Conservation (phyloP, 2,888 invertebrate genomes). For the Periphyllus acericola region DNA sequence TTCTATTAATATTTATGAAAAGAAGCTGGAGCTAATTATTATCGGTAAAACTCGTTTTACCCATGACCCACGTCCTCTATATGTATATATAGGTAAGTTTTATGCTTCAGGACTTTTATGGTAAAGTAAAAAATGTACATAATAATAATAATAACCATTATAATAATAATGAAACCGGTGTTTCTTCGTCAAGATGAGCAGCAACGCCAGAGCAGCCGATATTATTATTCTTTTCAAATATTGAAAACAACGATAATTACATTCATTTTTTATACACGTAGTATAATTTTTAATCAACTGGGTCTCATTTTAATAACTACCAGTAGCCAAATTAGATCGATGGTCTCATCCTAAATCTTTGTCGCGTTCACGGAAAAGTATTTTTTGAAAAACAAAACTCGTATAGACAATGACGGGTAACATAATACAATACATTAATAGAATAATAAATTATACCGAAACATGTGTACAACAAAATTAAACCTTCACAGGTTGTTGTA, state of each 20-base stretch:
- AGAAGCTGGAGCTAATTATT: slow-evolving; percentile 38
- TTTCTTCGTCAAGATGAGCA: background rate
- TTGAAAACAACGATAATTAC: slow-evolving; percentile 40
- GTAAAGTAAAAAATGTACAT: slow-evolving; percentile 38
- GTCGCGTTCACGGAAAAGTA: background rate
- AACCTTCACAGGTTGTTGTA: too few species aligned
- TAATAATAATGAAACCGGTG: slow-evolving; percentile 45
- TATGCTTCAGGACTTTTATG: slow-evolving; percentile 45
- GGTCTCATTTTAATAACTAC: background rate
- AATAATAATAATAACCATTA: slow-evolving; percentile 18
- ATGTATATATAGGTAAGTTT: background rate
- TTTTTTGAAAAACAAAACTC: background rate
- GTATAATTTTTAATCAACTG: slow-evolving; percentile 3
- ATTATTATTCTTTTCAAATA: slow-evolving; percentile 17
- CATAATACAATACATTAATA: too few species aligned
- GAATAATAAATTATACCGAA: too few species aligned
- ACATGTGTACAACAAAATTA: too few species aligned
- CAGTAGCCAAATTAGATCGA: background rate
- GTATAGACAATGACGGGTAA: background rate
- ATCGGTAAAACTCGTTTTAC: slow-evolving; percentile 43
- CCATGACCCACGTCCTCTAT: slow-evolving; percentile 1
- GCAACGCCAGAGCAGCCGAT: background rate
- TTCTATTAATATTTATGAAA: slow-evolving; percentile 61
- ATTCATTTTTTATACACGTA: background rate
- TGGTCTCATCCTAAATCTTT: background rate